Evolutionary conservation across 2,113 vertebrate species (phyloP), one percentile per base, ranked within the genome.

Genomic region (Gnathonemus echidnorhynchus): DNA sequence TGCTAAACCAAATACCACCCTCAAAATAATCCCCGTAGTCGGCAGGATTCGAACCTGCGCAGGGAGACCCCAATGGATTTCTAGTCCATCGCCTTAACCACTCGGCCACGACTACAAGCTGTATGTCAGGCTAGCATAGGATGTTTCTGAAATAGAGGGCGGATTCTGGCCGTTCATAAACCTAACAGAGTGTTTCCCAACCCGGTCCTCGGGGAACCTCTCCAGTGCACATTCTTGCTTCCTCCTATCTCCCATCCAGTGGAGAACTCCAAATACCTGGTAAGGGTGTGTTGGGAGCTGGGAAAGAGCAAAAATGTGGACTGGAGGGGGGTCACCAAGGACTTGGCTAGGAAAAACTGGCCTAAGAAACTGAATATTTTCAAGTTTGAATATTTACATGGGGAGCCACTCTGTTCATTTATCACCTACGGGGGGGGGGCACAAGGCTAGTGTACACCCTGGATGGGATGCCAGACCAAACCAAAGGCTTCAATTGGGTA

Each of bases 71-170:
- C 95, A 95, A 95, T 95, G 94, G 94, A 95, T 95, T 95, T 95
- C 95, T 94, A 95, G 95, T 95, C 95, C 96, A 97, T 96, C 96
- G 95, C 96, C 96, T 96, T 97, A 96, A 97, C 96, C 96, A 96
- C 96, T 97, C 96, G 95, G 96, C 96, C 96, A 97, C 96, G 96
- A 97, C 96, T 96, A 97, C 96, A 95, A n/a, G 56, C 4, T 31
- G 27, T 31, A 4, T 31, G 3, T 4, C 1, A 11, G n/a, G 2
- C 8, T 31, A 13, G 10, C 9, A 70, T 1, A 27, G 62, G 62
- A 27, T 11, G 8, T 66, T 66, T 31, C 62, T 66, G 62, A 11
- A 66, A 66, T 27, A 66, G 62, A 13, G 9, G 27, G 62, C 1
- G n/a, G 10, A 31, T 31, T 27, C n/a, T 27, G n/a, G 24, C n/a